Evolutionary conservation across 2,888 invertebrate species (phyloP).

Genomic region (Lasioglossum zephyrum): DNA sequence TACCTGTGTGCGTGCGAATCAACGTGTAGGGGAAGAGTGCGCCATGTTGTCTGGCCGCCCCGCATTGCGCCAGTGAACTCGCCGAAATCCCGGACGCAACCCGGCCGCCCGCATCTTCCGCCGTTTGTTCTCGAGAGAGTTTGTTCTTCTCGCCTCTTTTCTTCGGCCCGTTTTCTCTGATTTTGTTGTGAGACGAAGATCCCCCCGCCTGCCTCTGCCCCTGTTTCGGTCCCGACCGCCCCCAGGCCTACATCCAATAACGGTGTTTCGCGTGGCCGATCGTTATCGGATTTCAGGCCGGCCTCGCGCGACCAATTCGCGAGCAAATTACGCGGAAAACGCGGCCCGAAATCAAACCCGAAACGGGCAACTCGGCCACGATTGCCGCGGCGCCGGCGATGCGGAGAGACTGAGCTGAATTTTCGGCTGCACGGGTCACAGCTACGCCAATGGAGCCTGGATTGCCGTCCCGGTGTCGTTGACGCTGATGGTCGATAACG

Average conservation of each 20-base stretch:
- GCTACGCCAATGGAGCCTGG: slow-evolving; percentile 25
- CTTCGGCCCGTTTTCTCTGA: background rate
- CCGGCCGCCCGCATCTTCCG: slow-evolving; percentile 58
- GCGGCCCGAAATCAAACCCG: slow-evolving; percentile 25
- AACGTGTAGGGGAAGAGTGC: slow-evolving; percentile 69
- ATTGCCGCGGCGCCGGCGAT: slow-evolving; percentile 20
- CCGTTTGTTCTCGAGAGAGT: slow-evolving; percentile 34
- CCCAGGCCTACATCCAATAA: slow-evolving; percentile 30
- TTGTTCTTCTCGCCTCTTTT: slow-evolving; percentile 14
- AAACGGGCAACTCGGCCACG: slow-evolving; percentile 3
- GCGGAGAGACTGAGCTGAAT: slow-evolving; percentile 29
- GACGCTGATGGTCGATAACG: slow-evolving; percentile 13
- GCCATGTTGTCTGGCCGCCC: slow-evolving; percentile 82
- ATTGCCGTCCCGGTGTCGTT: slow-evolving; percentile 5
- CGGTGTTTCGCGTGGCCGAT: slow-evolving; percentile 17
- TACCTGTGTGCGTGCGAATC: slow-evolving; percentile 28
- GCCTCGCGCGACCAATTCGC: slow-evolving; percentile 1
- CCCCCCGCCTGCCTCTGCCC: too few species aligned
- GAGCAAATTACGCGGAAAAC: background rate
- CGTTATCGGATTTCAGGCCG: slow-evolving; percentile 36
- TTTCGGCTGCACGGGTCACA: slow-evolving; percentile 18
- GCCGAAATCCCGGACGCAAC: slow-evolving; percentile 75
- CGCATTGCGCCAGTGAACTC: slow-evolving; percentile 83
- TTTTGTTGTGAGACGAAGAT: background rate
- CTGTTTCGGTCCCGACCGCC: background rate